A percentile compares a stretch with the other conserved stretches of the same genome.
phyloP scores from a whole-genome alignment of 2,113 vertebrate genomes.

The Poeciliopsis retropinna region DNA sequence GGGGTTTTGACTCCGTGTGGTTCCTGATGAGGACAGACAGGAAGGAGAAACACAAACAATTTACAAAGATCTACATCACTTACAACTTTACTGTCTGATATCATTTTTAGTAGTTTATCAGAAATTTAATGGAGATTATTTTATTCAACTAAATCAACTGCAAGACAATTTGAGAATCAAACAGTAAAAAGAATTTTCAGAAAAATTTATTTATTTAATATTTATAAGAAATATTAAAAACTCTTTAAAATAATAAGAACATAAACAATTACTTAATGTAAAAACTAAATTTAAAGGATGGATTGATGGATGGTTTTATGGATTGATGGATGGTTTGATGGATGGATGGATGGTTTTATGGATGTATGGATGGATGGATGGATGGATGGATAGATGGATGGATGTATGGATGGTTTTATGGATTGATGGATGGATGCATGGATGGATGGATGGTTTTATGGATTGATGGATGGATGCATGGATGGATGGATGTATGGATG shows the following conservation, averaged over 20 bases:
- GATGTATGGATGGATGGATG: neutral
- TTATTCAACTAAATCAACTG: too few relatives aligned
- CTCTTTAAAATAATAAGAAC: neutral
- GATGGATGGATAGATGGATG: neutral
- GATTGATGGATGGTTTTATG: too few relatives aligned
- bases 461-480: too few relatives aligned
- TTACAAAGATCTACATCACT: too few relatives aligned
- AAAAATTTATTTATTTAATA: neutral
- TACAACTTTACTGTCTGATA: neutral
- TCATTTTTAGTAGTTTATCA: neutral
- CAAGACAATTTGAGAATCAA: neutral
- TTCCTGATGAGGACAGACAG: slow-evolving; percentile 80
- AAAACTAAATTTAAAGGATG: neutral
- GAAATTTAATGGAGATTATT: neutral
- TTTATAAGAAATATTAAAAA: neutral
- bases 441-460: too few relatives aligned
- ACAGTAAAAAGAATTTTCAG: neutral
- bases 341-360: neutral
- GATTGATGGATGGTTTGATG: neutral
- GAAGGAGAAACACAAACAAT: slow-evolving; percentile 9
- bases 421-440: too few relatives aligned
- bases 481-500: too few relatives aligned
- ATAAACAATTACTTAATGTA: neutral
- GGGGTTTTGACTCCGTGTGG: slow-evolving; percentile 98
- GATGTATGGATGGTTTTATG: neutral